These are phyloP conservation scores for Plagodis pulveraria DNA, from an alignment of 2,888 invertebrate genomes.

Conservation along the genomic window DNA sequence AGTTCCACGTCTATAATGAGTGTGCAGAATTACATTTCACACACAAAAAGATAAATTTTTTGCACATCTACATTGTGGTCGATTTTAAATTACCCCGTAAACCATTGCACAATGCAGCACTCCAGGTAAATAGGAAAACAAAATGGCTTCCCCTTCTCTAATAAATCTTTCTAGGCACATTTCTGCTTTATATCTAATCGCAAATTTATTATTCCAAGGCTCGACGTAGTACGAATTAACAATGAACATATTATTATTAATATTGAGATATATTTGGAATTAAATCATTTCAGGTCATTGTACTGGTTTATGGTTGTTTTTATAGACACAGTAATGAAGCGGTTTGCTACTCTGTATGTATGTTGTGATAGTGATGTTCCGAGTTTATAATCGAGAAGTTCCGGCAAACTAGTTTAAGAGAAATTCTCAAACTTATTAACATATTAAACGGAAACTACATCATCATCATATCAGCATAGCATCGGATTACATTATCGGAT, in stretches of 20 bases:
- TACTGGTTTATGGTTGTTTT: conserved; percentile 59
- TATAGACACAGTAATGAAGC: conserved; percentile 77
- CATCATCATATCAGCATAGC: no score
- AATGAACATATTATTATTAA: conserved; percentile 78
- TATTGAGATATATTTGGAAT: conserved; percentile 61
- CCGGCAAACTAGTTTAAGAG: no score
- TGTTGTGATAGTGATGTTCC: no score
- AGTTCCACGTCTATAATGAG: conserved; percentile 58
- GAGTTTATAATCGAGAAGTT: no score
- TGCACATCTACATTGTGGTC: conserved; percentile 73
- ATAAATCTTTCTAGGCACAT: conserved; percentile 74
- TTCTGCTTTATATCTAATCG: conserved; percentile 78
- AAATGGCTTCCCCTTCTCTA: conserved; percentile 64
- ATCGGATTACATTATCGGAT: no score
- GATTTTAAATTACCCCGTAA: conserved; percentile 69
- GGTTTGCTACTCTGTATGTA: conserved; percentile 52
- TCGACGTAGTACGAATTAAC: conserved; percentile 74
- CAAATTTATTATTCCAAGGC: conserved; percentile 80
- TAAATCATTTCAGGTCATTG: conserved; percentile 69
- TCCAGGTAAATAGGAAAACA: conserved; percentile 75
- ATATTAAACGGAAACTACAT: no score
- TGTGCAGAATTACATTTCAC: conserved; percentile 72
- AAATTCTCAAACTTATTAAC: no score
- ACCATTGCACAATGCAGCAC: conserved; percentile 60
- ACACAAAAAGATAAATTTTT: conserved; percentile 60